Evolutionary conservation across 2,797 vertebrate genomes (phyloP), one percentile per base, ranked within the genome.

Genomic region (Acomys russatus): DNA sequence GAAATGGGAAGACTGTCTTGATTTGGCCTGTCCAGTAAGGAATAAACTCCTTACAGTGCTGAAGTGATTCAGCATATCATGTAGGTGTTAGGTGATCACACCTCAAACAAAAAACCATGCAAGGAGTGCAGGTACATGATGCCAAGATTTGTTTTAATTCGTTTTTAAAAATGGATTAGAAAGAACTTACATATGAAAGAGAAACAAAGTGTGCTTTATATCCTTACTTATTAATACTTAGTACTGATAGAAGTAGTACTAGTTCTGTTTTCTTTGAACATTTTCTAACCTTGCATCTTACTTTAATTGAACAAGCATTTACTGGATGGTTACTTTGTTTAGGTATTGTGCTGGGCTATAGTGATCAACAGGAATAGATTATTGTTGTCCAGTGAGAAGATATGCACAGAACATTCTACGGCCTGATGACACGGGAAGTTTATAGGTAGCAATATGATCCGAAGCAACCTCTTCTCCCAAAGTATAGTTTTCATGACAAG

Each of bases 41-140:
- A 30, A 63, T 33, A n/a, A 79, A 63, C 7, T n/a, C 77, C 73
- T 89, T 83, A 90, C 96, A 92, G 85, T 93, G 92, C 89, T 76
- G 70, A 93, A 92, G 84, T 96, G 89, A 95, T 33, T 93, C 93
- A 90, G 44, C 88, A 96, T 84, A 95, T 94, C 88, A 96, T 96
- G 74, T 91, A 96, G 79, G 51, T 73, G 8, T 96, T 94, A 94
- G 30, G 35, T 88, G 76, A 93, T 77, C 82, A 76, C 9, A 90
- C 66, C 30, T 92, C 88, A 70, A 91, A 77, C 38, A 97, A 96
- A 97, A 95, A 87, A 79, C 56, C 73, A 96, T 51, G 77, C 38
- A 96, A 83, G 76, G 66, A 95, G 91, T 76, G 49, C 2, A 84
- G 51, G 49, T 83, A 86, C 11, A 30, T 15, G 85, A 66, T 76